phyloP scores from a whole-genome alignment of 2,113 vertebrate species.

The Galeopterus variegatus region DNA sequence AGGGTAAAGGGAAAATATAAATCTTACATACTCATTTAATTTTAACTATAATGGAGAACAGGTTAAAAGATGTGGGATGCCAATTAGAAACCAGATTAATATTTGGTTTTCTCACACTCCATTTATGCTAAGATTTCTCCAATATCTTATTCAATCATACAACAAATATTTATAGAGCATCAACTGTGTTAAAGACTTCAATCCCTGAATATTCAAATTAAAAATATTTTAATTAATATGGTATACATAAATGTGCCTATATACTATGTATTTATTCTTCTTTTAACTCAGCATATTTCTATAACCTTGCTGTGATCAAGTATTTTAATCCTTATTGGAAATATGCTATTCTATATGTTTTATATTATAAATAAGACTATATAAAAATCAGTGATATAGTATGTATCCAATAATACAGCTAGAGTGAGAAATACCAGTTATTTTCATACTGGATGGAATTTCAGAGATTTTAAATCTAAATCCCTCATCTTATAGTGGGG shows the following conservation, averaged over 20 bases:
- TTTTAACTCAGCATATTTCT: conserved; percentile 49
- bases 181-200: not conserved
- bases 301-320: not conserved
- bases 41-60: conserved; percentile 49
- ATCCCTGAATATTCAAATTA: not conserved
- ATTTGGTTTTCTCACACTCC: not conserved
- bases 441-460: not conserved
- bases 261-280: not conserved
- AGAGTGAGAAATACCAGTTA: not conserved
- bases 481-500: not conserved
- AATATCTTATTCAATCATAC: not conserved
- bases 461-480: conserved; percentile 33
- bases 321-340: conserved; percentile 7
- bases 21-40: not conserved
- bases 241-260: not conserved
- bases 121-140: not conserved
- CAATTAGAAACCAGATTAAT: not conserved
- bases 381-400: not conserved
- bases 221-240: conserved; percentile 36
- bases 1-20: conserved; percentile 4
- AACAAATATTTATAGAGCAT: not conserved
- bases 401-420: not conserved
- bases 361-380: conserved; percentile 13
- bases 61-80: not conserved
- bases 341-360: not conserved